Evolutionary conservation across 64 coral and sea anemone genomes (phyloP).

Genomic region (Astreopora myriophthalma): DNA sequence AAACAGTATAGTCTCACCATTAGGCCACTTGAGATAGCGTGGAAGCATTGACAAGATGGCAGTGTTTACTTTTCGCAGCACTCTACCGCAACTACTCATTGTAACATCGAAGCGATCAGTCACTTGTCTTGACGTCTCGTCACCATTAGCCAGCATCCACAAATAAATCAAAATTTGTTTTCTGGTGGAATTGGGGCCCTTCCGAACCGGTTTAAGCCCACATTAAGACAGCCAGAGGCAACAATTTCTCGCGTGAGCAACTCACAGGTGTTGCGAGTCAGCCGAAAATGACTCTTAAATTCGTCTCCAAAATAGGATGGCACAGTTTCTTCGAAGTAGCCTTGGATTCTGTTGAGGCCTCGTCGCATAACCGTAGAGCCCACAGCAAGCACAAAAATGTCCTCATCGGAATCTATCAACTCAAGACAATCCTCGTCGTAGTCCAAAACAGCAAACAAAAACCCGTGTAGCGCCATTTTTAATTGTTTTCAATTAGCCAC

Average conservation of each 20-base stretch:
- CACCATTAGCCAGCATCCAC: background rate
- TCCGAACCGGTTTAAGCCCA: conserved; percentile 16
- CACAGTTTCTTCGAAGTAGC: background rate
- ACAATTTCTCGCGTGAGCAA: conserved; percentile 42
- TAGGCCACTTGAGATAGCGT: no score
- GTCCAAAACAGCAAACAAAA: no score
- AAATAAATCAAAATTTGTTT: background rate
- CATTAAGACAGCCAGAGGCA: background rate
- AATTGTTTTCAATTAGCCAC: background rate
- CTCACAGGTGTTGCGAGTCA: conserved; percentile 38
- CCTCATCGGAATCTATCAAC: background rate
- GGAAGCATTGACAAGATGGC: no score
- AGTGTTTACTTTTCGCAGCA: no score
- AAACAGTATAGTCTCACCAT: no score
- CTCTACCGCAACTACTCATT: no score
- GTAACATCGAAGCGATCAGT: no score
- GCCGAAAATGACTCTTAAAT: conserved; percentile 18
- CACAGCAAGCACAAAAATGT: background rate
- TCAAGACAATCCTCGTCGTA: no score
- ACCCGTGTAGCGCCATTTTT: no score
- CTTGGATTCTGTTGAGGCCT: background rate
- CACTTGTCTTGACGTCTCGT: no score
- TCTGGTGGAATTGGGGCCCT: background rate
- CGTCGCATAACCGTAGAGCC: background rate
- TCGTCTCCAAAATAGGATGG: conserved; percentile 15